phyloP scores from a whole-genome alignment of 2,113 vertebrate genomes.

The Suricata suricatta region DNA sequence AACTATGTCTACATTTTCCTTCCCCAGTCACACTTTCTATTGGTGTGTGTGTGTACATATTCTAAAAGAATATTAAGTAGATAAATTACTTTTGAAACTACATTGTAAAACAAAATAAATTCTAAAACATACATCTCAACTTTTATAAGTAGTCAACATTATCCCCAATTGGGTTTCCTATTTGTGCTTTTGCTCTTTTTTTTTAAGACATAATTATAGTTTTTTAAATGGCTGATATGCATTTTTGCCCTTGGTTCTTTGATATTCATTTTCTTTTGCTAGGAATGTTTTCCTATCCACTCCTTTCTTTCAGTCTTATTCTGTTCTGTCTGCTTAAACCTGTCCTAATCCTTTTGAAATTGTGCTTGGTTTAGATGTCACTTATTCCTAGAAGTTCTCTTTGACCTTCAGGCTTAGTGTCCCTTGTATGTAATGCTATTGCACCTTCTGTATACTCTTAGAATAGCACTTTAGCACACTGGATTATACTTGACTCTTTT shows the following conservation, averaged over 20 bases:
- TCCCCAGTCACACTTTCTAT: background rate
- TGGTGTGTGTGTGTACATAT: background rate
- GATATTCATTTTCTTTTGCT: background rate
- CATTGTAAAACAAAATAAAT: conserved; percentile 14
- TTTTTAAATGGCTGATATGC: background rate
- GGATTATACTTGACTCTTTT: background rate
- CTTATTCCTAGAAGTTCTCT: background rate
- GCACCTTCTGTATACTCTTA: background rate
- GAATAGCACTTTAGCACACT: background rate
- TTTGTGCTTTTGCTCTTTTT: background rate
- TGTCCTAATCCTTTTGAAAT: background rate
- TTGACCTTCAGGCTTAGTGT: background rate
- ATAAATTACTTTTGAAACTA: conserved; percentile 2
- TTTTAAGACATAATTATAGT: background rate
- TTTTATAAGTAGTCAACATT: conserved; percentile 6
- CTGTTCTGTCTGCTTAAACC: background rate
- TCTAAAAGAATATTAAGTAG: background rate
- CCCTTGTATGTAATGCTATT: background rate
- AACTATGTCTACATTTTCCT: background rate
- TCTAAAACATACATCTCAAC: background rate
- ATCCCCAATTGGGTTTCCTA: background rate
- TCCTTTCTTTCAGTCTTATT: background rate
- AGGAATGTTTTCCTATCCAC: background rate
- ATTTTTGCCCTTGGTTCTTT: background rate
- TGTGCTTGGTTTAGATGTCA: background rate